Evolutionary conservation across 92 coral and sea anemone species (phyloP).

Genomic region (Micromussa lordhowensis): DNA sequence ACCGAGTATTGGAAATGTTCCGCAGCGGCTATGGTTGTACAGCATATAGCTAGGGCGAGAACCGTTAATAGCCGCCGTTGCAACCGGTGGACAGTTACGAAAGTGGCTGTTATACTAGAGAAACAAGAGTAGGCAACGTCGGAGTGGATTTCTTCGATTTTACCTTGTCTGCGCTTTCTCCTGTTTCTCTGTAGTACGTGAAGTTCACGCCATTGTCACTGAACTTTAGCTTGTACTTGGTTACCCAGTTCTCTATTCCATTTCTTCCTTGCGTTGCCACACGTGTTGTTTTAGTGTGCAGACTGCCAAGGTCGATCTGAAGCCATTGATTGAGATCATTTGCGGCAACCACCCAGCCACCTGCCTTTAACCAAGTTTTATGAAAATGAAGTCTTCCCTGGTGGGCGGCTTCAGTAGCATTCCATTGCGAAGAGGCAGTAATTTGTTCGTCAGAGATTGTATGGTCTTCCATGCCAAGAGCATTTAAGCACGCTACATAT

Average conservation of each 20-base stretch:
- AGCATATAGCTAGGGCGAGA: too few relatives aligned
- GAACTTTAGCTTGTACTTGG: neutral
- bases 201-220: slow-evolving; percentile 5
- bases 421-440: neutral
- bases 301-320: neutral
- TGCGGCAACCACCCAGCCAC: slow-evolving; percentile 8
- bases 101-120: too few relatives aligned
- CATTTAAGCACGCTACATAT: slow-evolving; percentile 10
- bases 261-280: slow-evolving; percentile 36
- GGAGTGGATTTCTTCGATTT: neutral
- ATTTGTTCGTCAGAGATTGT: neutral
- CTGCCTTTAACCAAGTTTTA: neutral
- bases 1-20: too few relatives aligned
- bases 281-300: neutral
- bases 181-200: neutral
- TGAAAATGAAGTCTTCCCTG: slow-evolving; percentile 12
- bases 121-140: too few relatives aligned
- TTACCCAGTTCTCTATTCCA: neutral
- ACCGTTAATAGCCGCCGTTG: too few relatives aligned
- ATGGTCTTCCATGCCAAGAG: slow-evolving; percentile 9
- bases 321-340: slow-evolving; percentile 11
- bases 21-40: too few relatives aligned
- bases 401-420: neutral
- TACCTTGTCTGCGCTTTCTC: slow-evolving; percentile 3
- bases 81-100: too few relatives aligned